Evolutionary conservation across 2,797 vertebrate genomes (phyloP), one percentile per base, ranked within the genome.

Genomic region (Galago senegalensis): DNA sequence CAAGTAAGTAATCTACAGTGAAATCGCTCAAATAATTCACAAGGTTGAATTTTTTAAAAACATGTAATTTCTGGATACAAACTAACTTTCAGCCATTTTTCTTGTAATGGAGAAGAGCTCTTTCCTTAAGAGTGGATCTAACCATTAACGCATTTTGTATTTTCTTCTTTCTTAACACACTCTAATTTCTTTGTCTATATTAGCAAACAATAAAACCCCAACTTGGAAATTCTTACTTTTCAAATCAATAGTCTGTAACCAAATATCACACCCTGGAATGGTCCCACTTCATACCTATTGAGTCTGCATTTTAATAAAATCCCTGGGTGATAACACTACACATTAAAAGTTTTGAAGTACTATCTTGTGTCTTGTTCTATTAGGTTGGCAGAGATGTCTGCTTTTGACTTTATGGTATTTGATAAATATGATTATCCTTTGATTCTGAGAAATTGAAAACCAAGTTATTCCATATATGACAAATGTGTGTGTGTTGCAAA

Each of bases 251-350:
- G 37, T 56, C 27, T 84, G 3, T 37, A 93, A 56, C 5, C 13
- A 85, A 83, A 40, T 82, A 77, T 58, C 16, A 72, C 72, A 61
- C 2, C 25, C 8, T 17, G 4, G 1, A 46, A 10, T 92, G 34
- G n/a, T 81, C 18, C 27, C 8, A 56, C n/a, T 67, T n/a, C 13
- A 80, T 1, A 49, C 9, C 43, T 85, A 61, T 16, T 12, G 5
- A 81, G 11, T 87, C 40, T 63, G 25, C 11, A 85, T 91, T 92
- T 95, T 97, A 75, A 56, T 83, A 86, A 75, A 43, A 91, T 79
- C 21, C 7, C 21, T 27, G 83, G n/a, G 7, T 89, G 70, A 63
- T 85, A 34, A 34, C 58, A 11, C 17, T 46, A 23, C 14, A 58
- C 7, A 14, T 73, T 76, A 49, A 70, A 46, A 31, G 23, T 58